Conservation (phyloP, 1,140 invertebrate species). For the Polypedilum vanderplanki region DNA sequence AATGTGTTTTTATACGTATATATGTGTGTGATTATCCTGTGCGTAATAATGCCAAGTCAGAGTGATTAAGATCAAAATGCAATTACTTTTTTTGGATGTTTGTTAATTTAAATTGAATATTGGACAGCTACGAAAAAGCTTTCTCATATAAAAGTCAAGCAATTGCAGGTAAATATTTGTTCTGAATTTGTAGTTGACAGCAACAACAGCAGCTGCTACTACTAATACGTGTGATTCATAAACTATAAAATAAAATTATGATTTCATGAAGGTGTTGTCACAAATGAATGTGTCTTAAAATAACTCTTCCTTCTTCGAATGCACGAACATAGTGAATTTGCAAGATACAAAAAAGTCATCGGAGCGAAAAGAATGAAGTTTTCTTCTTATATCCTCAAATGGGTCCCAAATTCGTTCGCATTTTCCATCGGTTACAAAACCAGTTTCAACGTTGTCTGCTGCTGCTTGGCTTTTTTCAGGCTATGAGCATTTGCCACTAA, state of each 20-base stretch:
- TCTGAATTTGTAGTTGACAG: neutral
- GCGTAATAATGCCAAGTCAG: slow-evolving; percentile 5
- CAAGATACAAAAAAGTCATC: neutral
- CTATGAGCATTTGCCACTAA: slow-evolving; percentile 1
- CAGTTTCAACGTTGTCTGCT: slow-evolving; percentile 4
- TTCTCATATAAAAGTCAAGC: neutral
- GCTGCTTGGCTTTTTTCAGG: slow-evolving; percentile 1
- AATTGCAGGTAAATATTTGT: neutral
- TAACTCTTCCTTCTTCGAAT: too few species aligned
- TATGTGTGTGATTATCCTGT: slow-evolving; percentile 9
- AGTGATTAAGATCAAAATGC: neutral
- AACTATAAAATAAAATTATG: too few species aligned
- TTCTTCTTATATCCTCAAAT: slow-evolving; percentile 12
- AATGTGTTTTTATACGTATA: neutral
- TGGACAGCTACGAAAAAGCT: neutral
- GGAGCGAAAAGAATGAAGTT: neutral
- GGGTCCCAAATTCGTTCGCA: neutral
- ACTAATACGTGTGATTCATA: too few species aligned
- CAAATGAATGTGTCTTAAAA: too few species aligned
- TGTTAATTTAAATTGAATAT: neutral
- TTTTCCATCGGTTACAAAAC: slow-evolving; percentile 15
- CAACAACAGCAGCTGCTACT: too few species aligned
- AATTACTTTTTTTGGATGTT: neutral
- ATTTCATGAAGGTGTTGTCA: too few species aligned
- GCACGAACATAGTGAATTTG: neutral